These are phyloP conservation scores for Piezodorus guildinii DNA, from an alignment of 1,140 invertebrate genomes.

Conservation along the genomic window DNA sequence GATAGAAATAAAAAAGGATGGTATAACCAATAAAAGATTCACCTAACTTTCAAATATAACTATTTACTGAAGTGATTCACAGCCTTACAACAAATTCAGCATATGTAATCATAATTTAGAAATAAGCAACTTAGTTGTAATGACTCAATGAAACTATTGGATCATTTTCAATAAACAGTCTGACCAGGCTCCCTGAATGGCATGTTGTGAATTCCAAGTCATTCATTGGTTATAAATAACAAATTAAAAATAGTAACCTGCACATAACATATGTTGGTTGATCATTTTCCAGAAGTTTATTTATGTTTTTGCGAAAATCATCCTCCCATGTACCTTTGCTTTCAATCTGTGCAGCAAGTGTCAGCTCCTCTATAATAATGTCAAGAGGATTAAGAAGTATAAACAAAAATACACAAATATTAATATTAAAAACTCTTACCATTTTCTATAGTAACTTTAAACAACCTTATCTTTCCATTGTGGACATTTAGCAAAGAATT, in stretches of 20 bases:
- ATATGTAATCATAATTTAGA: neutral
- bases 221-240: conserved; percentile 2
- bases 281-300: conserved; percentile 65
- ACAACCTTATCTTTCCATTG: conserved; percentile 62
- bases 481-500: conserved; percentile 71
- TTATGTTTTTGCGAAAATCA: conserved; percentile 73
- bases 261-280: conserved; percentile 91
- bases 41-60: no score
- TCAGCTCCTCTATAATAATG: conserved; percentile 59
- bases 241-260: conserved; percentile 39
- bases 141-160: no score
- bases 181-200: no score
- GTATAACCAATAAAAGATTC: no score
- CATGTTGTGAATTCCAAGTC: no score
- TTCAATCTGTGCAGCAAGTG: conserved; percentile 51
- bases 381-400: conserved; percentile 18
- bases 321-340: conserved; percentile 70
- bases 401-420: neutral
- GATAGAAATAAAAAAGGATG: no score
- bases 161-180: no score
- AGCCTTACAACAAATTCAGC: neutral
- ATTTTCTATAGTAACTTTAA: conserved; percentile 78
- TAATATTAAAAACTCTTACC: conserved; percentile 42
- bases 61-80: neutral
- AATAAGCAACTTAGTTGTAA: no score